Evolutionary conservation across 1,140 invertebrate species (phyloP), one percentile per base, ranked within the genome.

Genomic region (Helicoverpa zea): DNA sequence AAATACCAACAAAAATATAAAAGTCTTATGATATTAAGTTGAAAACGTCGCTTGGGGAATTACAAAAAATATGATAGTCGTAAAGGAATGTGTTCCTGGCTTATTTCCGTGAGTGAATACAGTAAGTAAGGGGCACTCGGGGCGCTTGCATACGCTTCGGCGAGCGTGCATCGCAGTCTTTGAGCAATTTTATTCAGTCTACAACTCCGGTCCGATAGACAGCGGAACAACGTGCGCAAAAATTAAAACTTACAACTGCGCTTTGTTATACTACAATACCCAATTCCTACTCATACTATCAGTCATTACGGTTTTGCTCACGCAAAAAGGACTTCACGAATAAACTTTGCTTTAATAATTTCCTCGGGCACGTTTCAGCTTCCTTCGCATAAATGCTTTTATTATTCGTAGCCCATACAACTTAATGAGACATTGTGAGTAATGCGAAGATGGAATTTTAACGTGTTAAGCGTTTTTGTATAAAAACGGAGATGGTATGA

Each of bases 101-200:
- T 74, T 80, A 74, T 80, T 73, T 63, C 64, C 43, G 51, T 54
- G 66, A 76, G 30, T 30, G 54, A 77, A 66, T 66, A 66, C 61
- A 74, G 54, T 81, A 77, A 81, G 80, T 73, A 80, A 61, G 56
- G 64, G 75, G 66, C 75, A 78, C 80, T 81, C 74, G 18, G 29
- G 59, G 61, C 75, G 59, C 54, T 76, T 70, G 47, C 52, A 54
- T 61, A 73, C 66, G 74, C 80, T 77, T 56, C 64, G 58, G 74
- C 75, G 75, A 72, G 80, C 75, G 64, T 73, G 49, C 63, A 76
- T 58, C 13, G 66, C 56, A 81, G 54, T 78, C 66, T 81, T 77
- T 81, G 80, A 81, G 56, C 80, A 81, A 81, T 76, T 81, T 78
- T 78, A 78, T 81, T 72, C 75, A 72, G 66, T 30, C n/a, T 61